A percentile compares a stretch with the other conserved stretches of the same genome.
phyloP scores from a whole-genome alignment of 2,113 vertebrate genomes.

The Galeopterus variegatus region DNA sequence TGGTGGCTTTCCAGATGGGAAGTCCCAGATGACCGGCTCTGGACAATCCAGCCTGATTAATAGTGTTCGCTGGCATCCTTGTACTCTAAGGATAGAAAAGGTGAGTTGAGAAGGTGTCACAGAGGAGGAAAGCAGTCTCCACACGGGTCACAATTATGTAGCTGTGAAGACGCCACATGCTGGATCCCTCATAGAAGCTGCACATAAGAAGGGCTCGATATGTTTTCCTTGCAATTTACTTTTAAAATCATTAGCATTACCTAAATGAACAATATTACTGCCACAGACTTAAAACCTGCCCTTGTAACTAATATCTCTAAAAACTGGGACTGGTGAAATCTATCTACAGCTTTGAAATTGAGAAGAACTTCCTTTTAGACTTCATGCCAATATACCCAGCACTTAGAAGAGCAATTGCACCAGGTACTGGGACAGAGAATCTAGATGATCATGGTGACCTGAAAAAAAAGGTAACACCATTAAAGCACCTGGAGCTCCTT shows the following conservation, averaged over 20 bases:
- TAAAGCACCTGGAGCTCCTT: neutral
- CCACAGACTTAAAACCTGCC: neutral
- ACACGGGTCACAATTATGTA: constrained; percentile 4
- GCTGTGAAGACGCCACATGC: neutral
- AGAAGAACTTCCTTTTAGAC: neutral
- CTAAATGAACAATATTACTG: neutral
- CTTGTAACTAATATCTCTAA: neutral
- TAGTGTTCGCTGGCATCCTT: neutral
- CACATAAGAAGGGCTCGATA: neutral
- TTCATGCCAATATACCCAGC: neutral
- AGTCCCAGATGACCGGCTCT: neutral
- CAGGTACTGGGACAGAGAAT: neutral
- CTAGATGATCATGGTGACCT: neutral
- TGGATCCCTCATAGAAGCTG: neutral
- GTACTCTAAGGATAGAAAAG: neutral
- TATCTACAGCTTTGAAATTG: neutral
- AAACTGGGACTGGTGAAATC: neutral
- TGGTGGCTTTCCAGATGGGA: neutral
- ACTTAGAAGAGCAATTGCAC: neutral
- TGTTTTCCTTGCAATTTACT: neutral
- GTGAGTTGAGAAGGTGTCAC: constrained; percentile 19
- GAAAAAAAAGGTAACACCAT: neutral
- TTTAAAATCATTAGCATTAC: neutral
- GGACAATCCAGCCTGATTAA: neutral
- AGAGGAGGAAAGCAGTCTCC: neutral